phyloP scores from a whole-genome alignment of 2,113 vertebrate genomes.

The Paramormyrops kingsleyae region DNA sequence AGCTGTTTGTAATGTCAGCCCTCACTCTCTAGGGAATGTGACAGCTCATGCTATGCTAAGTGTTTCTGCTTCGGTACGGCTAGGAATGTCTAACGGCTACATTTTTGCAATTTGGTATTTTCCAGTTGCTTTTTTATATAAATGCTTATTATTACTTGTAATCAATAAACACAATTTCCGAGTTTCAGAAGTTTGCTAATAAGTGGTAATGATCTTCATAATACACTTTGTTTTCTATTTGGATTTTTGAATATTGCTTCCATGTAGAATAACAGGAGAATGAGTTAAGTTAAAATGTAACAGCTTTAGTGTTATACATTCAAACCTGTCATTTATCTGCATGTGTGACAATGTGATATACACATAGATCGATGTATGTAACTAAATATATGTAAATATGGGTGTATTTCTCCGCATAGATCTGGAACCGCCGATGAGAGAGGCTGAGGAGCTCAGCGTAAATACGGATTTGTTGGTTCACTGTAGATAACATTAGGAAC shows the following conservation, averaged over 20 bases:
- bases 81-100: not conserved
- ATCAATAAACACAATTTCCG: not conserved
- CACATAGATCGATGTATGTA: not conserved
- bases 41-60: slow-evolving; percentile 42
- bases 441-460: not conserved
- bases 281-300: not conserved
- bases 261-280: not conserved
- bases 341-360: not conserved
- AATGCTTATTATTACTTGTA: not conserved
- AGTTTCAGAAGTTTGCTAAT: not conserved
- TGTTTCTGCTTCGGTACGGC: not conserved
- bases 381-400: not conserved
- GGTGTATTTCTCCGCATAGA: slow-evolving; percentile 6
- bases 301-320: not conserved
- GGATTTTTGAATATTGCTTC: not conserved
- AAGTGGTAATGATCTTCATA: not conserved
- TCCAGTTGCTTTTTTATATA: not conserved
- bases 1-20: slow-evolving; percentile 53
- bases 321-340: not conserved
- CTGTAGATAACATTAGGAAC: not conserved
- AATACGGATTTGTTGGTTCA: not conserved
- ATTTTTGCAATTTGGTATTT: not conserved
- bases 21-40: slow-evolving; percentile 60
- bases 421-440: slow-evolving; percentile 5
- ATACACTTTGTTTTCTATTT: not conserved